Conservation (phyloP, 2,797 vertebrate genomes). For the Poecilia picta region DNA sequence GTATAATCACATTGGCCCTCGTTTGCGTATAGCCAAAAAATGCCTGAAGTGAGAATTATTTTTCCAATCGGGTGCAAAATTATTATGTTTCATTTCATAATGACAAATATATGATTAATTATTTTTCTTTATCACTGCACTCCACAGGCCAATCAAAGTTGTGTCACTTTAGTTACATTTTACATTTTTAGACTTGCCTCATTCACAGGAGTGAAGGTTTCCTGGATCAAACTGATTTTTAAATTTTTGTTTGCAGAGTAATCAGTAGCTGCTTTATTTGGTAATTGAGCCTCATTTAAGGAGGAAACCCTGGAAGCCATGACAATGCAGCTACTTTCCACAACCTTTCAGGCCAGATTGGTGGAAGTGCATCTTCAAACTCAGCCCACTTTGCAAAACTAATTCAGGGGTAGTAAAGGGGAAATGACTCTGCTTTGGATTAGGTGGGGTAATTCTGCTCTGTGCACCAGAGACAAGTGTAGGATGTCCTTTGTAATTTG, state of each 20-base stretch:
- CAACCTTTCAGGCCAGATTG: not conserved
- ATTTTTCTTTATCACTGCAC: not conserved
- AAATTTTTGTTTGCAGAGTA: not conserved
- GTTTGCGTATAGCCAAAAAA: not conserved
- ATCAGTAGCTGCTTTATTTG: too few species aligned
- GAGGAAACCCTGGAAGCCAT: not conserved
- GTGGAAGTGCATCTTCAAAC: not conserved
- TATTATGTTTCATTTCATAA: not conserved
- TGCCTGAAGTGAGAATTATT: not conserved
- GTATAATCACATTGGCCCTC: not conserved
- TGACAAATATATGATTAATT: not conserved
- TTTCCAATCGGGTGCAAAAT: not conserved
- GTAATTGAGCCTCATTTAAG: not conserved
- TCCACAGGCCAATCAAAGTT: too few species aligned
- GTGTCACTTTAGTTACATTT: too few species aligned
- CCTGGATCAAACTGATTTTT: too few species aligned
- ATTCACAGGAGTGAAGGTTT: too few species aligned
- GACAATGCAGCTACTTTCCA: not conserved
- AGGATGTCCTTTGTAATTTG: not conserved
- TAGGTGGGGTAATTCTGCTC: not conserved
- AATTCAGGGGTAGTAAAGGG: not conserved
- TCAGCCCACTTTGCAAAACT: not conserved
- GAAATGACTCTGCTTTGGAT: not conserved
- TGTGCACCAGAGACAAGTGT: not conserved
- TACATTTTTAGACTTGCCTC: too few species aligned